These are phyloP conservation scores for Podotricha telesiphe DNA, from an alignment of 2,888 invertebrate genomes.

Conservation along the genomic window DNA sequence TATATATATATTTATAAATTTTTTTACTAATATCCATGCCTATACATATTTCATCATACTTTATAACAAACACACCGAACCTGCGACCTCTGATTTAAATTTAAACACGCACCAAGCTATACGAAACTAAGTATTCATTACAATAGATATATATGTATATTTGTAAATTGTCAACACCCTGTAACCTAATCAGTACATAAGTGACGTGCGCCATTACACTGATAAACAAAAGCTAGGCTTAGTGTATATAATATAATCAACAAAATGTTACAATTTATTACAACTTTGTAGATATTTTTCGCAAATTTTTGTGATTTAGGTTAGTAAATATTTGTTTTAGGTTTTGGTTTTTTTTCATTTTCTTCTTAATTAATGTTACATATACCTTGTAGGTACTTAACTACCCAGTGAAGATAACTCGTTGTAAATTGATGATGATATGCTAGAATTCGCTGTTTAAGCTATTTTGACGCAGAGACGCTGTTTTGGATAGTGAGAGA, in stretches of 20 bases:
- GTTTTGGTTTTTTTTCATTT: background rate
- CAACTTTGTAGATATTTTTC: background rate
- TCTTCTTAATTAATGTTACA: background rate
- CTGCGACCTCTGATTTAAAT: background rate
- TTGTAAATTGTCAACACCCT: slow-evolving; percentile 23
- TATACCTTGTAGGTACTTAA: no score
- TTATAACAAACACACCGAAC: background rate
- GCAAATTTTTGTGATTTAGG: background rate
- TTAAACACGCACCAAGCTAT: background rate
- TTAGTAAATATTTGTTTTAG: background rate
- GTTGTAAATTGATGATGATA: no score
- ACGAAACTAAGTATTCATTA: background rate
- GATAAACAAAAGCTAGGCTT: background rate
- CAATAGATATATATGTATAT: background rate
- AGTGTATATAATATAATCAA: background rate
- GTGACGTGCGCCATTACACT: slow-evolving; percentile 11
- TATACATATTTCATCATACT: no score
- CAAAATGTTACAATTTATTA: background rate
- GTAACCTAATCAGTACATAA: slow-evolving; percentile 26
- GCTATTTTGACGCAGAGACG: no score
- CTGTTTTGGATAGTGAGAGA: no score
- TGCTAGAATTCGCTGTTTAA: no score
- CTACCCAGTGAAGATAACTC: no score
- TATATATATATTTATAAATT: no score
- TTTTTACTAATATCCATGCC: no score